Evolutionary conservation across 1,140 invertebrate species (phyloP).

Genomic region (Tetragonula clypearis): DNA sequence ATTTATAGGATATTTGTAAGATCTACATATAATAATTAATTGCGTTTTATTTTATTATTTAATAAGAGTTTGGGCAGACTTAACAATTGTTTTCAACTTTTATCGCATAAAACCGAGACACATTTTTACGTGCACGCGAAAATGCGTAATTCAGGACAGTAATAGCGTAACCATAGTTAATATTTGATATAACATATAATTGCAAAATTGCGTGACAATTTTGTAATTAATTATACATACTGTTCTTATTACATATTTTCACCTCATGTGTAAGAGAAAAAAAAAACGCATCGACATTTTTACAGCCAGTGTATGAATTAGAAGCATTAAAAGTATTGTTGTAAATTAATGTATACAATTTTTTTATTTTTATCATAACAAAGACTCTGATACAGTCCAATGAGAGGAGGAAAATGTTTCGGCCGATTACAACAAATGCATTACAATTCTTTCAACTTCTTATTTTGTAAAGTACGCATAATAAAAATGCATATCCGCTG

Average conservation of each 20-base stretch:
- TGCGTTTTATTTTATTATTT: conserved; percentile 37
- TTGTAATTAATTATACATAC: conserved; percentile 13
- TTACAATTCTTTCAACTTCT: conserved; percentile 14
- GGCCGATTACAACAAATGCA: too few relatives aligned
- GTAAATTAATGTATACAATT: conserved; percentile 30
- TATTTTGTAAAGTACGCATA: conserved; percentile 29
- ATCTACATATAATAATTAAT: conserved; percentile 13
- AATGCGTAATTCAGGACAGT: conserved; percentile 13
- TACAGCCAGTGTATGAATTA: conserved; percentile 47
- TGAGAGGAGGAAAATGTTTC: neutral
- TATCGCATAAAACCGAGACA: neutral
- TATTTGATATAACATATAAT: neutral
- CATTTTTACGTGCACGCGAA: neutral
- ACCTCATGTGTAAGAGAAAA: conserved; percentile 18
- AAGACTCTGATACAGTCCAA: neutral
- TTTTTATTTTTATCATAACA: conserved; percentile 26
- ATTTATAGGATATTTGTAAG: conserved; percentile 37
- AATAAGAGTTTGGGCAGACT: conserved; percentile 19
- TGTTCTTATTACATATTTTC: conserved; percentile 27
- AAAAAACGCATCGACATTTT: conserved; percentile 34
- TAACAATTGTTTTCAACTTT: neutral
- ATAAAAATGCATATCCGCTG: neutral
- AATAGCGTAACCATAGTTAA: conserved; percentile 2
- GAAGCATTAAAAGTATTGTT: conserved; percentile 45
- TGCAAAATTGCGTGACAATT: neutral